Evolutionary conservation across 2,797 vertebrate genomes (phyloP).

Genomic region (Myripristis jacobus): DNA sequence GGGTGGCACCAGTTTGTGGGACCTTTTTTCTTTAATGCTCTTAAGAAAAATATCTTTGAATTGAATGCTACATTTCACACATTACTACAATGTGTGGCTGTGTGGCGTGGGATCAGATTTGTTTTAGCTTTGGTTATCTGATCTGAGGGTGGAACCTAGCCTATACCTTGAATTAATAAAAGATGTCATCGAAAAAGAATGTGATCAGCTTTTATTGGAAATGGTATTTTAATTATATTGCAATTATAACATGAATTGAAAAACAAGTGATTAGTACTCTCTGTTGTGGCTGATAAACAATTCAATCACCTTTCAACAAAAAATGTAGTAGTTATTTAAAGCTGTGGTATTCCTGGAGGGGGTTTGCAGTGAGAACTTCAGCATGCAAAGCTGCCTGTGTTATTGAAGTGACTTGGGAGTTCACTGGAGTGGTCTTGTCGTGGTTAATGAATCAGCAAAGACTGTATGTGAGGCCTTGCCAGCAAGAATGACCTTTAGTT

Average conservation of each 20-base stretch:
- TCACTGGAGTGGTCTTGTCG: conserved; percentile 37
- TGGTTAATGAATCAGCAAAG: conserved; percentile 62
- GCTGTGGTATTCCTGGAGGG: not conserved
- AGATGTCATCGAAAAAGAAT: not conserved
- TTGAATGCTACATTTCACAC: conserved; percentile 8
- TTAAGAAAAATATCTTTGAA: conserved; percentile 27
- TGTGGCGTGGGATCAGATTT: not conserved
- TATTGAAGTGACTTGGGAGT: conserved; percentile 25
- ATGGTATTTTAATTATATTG: no score
- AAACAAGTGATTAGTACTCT: no score
- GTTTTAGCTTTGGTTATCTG: no score
- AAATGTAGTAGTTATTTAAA: not conserved
- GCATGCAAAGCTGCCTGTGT: conserved; percentile 2
- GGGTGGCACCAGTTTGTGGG: conserved; percentile 57
- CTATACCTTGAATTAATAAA: not conserved
- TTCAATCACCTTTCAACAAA: not conserved
- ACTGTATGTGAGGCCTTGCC: conserved; percentile 54
- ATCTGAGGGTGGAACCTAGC: not conserved
- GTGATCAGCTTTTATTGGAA: no score
- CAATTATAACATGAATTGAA: no score
- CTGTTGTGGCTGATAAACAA: no score
- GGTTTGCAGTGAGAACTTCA: not conserved
- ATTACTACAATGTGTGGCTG: no score
- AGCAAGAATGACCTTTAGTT: conserved; percentile 61
- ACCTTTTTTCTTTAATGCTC: conserved; percentile 16